Evolutionary conservation across 2,888 invertebrate genomes (phyloP).

Genomic region (Drosophila mimetica): DNA sequence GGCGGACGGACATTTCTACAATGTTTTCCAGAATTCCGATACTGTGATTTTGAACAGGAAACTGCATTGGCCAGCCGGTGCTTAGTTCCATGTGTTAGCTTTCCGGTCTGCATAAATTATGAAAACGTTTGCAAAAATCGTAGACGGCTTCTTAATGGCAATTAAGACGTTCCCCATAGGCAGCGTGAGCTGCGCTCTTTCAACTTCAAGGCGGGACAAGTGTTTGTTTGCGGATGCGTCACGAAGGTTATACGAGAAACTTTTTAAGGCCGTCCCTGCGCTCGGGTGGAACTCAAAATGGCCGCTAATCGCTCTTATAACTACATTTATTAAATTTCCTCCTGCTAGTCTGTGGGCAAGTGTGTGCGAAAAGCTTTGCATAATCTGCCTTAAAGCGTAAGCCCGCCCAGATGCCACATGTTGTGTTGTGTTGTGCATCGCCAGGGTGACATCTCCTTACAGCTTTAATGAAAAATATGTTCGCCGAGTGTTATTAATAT

Average conservation of each 20-base stretch:
- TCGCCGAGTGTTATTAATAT: constrained; percentile 77
- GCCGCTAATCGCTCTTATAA: constrained; percentile 2
- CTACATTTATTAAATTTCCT: constrained; percentile 56
- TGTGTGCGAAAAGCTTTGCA: constrained; percentile 34
- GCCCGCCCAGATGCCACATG: constrained; percentile 27
- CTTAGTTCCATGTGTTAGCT: constrained; percentile 51
- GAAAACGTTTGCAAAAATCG: constrained; percentile 34
- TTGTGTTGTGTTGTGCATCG: constrained; percentile 42
- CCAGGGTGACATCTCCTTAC: constrained; percentile 65
- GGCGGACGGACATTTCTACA: constrained; percentile 8
- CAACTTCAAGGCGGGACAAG: background rate
- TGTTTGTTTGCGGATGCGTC: background rate
- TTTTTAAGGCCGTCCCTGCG: background rate
- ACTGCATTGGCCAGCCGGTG: constrained; percentile 14
- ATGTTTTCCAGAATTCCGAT: constrained; percentile 19
- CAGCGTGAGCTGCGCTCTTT: constrained; percentile 25
- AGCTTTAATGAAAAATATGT: constrained; percentile 79
- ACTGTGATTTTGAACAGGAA: constrained; percentile 10
- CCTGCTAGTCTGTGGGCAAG: constrained; percentile 2
- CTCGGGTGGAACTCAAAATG: constrained; percentile 4
- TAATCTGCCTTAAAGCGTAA: constrained; percentile 30
- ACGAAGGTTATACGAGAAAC: background rate
- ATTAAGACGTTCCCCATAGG: constrained; percentile 45
- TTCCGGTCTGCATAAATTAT: constrained; percentile 67
- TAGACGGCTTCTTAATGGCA: constrained; percentile 12